Percentiles rank a stretch among this genome's conserved stretches.
phyloP scores from a whole-genome alignment of 1,140 invertebrate genomes.

The Tetraneura akinire region DNA sequence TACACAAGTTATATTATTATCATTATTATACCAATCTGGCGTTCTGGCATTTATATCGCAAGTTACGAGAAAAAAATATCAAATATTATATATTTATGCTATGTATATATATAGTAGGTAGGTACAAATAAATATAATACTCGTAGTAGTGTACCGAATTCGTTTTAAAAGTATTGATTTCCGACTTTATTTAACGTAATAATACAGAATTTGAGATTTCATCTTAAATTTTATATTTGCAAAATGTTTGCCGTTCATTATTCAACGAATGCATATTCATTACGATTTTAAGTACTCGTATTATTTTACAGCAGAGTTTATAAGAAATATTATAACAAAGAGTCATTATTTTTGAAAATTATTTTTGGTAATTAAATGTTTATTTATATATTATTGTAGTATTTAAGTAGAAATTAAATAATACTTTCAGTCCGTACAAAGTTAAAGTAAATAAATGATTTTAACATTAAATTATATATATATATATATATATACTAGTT shows the following conservation, averaged over 20 bases:
- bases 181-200: neutral
- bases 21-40: neutral
- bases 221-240: neutral
- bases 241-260: neutral
- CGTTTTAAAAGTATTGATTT: slow-evolving; percentile 15
- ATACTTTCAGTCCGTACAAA: too few relatives aligned
- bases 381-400: neutral
- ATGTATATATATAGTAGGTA: too few relatives aligned
- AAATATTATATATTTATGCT: too few relatives aligned
- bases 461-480: too few relatives aligned
- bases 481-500: too few relatives aligned
- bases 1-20: slow-evolving; percentile 8
- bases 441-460: too few relatives aligned
- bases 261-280: neutral
- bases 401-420: too few relatives aligned
- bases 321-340: too few relatives aligned
- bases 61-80: neutral
- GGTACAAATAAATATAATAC: slow-evolving; percentile 21
- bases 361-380: neutral
- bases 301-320: too few relatives aligned
- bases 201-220: neutral
- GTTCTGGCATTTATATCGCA: too few relatives aligned
- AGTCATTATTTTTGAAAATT: too few relatives aligned
- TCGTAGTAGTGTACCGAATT: neutral
- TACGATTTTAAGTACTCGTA: neutral